Percentiles rank a stretch among this genome's conserved stretches.
These are phyloP conservation scores for Erethizon dorsatum DNA, from an alignment of 2,797 vertebrate species.

Conservation along the genomic window DNA sequence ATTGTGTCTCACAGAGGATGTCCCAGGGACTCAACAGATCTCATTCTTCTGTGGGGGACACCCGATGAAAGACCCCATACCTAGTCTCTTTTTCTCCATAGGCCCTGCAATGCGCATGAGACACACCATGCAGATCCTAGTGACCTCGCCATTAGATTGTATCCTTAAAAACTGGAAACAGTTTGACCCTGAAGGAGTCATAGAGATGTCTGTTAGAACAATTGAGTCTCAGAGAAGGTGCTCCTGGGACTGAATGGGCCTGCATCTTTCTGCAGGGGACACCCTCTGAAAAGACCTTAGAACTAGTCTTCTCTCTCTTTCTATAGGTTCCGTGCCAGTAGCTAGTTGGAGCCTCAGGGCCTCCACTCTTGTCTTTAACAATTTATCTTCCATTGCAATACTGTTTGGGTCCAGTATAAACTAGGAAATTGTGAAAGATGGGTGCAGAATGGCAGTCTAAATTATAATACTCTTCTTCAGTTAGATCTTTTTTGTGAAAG, in stretches of 20 bases:
- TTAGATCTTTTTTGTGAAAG: background rate
- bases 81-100: background rate
- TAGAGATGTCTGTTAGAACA: background rate
- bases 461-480: background rate
- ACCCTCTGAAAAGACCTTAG: background rate
- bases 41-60: background rate
- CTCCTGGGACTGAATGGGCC: background rate
- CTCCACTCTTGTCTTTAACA: background rate
- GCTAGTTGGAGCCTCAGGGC: background rate
- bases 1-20: background rate
- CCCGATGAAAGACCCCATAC: background rate
- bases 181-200: background rate
- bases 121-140: background rate
- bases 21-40: background rate
- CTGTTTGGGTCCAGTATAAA: background rate
- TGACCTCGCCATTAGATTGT: background rate
- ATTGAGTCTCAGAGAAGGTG: background rate
- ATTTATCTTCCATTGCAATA: background rate
- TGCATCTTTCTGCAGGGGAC: background rate
- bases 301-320: background rate
- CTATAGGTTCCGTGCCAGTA: background rate
- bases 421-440: background rate
- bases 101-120: background rate
- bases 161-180: background rate
- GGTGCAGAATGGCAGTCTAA: background rate